These are phyloP conservation scores for Amphiprion percula DNA, from an alignment of 2,113 vertebrate genomes.

Conservation along the genomic window DNA sequence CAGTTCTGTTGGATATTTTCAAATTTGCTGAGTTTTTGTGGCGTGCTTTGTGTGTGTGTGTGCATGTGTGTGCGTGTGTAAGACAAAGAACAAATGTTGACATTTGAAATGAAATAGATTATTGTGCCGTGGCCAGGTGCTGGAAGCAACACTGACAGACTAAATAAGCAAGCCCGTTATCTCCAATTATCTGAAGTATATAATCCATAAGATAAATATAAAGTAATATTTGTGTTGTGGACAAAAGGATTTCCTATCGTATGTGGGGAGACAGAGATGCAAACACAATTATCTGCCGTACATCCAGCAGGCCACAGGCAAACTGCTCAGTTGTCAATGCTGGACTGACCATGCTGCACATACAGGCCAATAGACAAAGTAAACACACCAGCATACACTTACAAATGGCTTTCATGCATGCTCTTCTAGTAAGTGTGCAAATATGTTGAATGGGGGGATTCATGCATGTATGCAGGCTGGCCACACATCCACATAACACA, in stretches of 20 bases:
- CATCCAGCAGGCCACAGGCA: conserved; percentile 53
- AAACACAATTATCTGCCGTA: conserved; percentile 78
- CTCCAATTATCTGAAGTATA: conserved; percentile 66
- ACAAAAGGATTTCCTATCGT: conserved; percentile 60
- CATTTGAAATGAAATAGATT: conserved; percentile 50
- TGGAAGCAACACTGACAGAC: conserved; percentile 41
- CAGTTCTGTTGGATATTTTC: too few species aligned
- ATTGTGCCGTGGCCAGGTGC: conserved; percentile 38
- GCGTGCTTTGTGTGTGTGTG: background rate
- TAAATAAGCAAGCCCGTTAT: conserved; percentile 59
- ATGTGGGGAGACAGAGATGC: conserved; percentile 56
- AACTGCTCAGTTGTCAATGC: conserved; percentile 59
- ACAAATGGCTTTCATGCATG: conserved; percentile 39
- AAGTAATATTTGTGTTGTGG: conserved; percentile 65
- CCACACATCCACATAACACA: conserved; percentile 41
- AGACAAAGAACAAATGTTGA: conserved; percentile 54
- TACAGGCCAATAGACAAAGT: conserved; percentile 41
- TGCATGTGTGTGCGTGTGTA: background rate
- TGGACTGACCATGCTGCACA: conserved; percentile 59
- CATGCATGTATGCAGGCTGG: conserved; percentile 45
- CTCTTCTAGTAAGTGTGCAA: conserved; percentile 35
- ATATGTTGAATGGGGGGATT: conserved; percentile 49
- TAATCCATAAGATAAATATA: conserved; percentile 74
- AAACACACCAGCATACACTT: conserved; percentile 51
- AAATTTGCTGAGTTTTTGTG: background rate